Percentiles rank a stretch among this genome's conserved stretches.
Conservation (phyloP, 2,797 vertebrate genomes). For the Enteromius mattozi region DNA sequence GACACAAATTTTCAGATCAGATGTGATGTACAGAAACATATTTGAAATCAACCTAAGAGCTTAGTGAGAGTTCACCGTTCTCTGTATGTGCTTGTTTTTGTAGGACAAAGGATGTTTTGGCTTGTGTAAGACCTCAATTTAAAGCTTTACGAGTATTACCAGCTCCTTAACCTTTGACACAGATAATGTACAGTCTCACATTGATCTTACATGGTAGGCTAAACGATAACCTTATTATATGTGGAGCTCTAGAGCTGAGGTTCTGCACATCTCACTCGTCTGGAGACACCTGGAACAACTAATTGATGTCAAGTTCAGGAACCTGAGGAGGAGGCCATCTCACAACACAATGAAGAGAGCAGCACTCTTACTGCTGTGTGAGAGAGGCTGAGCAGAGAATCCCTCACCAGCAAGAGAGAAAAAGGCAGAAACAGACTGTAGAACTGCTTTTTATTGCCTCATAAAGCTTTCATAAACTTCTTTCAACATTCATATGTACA, state of each 20-base stretch:
- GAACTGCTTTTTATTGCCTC: slow-evolving; percentile 32
- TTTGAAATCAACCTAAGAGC: not conserved
- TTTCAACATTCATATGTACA: slow-evolving; percentile 30
- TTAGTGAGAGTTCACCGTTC: not conserved
- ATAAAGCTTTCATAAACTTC: slow-evolving; percentile 37
- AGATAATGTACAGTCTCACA: slow-evolving; percentile 38
- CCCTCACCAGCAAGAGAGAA: slow-evolving; percentile 8
- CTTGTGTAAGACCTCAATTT: slow-evolving; percentile 5
- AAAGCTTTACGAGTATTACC: slow-evolving; percentile 1
- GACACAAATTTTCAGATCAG: not conserved
- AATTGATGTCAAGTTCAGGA: slow-evolving; percentile 47
- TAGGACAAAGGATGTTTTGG: not conserved
- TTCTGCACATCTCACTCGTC: not conserved
- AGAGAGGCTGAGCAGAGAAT: slow-evolving; percentile 13
- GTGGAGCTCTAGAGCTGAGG: slow-evolving; percentile 9
- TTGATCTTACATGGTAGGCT: slow-evolving; percentile 35
- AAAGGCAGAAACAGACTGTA: slow-evolving; percentile 10
- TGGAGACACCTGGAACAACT: slow-evolving; percentile 31
- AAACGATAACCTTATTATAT: slow-evolving; percentile 36
- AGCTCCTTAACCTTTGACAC: slow-evolving; percentile 30
- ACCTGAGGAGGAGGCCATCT: slow-evolving; percentile 15
- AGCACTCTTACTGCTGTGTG: slow-evolving; percentile 19
- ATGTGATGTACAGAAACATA: not conserved
- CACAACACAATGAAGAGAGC: slow-evolving; percentile 35
- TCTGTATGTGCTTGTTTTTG: not conserved